Evolutionary conservation across 2,888 invertebrate genomes (phyloP), one percentile per base, ranked within the genome.

Genomic region (Rhingia campestris): DNA sequence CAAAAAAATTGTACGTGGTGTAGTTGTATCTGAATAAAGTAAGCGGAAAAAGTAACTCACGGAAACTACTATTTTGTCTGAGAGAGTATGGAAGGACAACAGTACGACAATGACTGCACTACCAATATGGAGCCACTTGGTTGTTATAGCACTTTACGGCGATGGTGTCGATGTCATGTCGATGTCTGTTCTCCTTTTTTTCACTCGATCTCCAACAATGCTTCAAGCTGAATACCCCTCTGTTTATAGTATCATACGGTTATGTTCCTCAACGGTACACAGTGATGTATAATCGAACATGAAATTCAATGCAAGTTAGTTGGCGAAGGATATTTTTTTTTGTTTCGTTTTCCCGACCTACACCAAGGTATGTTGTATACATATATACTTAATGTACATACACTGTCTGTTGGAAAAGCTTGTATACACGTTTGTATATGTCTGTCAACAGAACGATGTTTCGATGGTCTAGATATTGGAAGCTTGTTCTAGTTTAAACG

Each of bases 211-310:
- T 72, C 12, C 54, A 66, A 33, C 49, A 14, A 37, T 75, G 35
- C 22, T 54, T 45, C 47, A 58, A 51, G 33, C 45, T 41, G 41
- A 58, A 41, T 22, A 49, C 41, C 59, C 54, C 41, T 54, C 66
- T 49, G 47, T 64, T 61, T 72, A 56, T 49, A 58, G 59, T 61
- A 61, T 67, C 61, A 54, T 63, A 56, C 33, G 72, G 76, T 67
- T 67, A 72, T 72, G 72, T 67, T 67, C 56, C 67, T 67, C 56
- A 66, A 76, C 66, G 43, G 54, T 47, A 67, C 66, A 72, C 49
- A 67, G 61, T 76, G 66, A 81, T 76, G 76, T 81, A 81, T 81
- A 81, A 82, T 82, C 77, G 81, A 82, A 82, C 81, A 82, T 56
- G 67, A 73, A 63, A 82, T 77, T 77, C 81, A 82, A 73, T 77